Evolutionary conservation across 2,888 invertebrate species (phyloP).

Genomic region (Hydroisotoma schaefferi): DNA sequence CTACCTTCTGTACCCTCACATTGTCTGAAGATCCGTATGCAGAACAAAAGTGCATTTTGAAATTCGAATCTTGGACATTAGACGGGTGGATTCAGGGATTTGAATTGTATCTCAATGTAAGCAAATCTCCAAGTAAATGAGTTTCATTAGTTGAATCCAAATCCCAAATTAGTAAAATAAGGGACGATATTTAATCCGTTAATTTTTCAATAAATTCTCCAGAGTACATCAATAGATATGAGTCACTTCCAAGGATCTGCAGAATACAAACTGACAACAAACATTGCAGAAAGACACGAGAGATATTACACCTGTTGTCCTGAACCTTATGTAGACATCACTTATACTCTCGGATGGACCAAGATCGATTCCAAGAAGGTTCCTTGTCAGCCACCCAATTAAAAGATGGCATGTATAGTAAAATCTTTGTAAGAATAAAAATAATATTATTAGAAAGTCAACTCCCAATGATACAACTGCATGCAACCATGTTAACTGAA

Average conservation of each 20-base stretch:
- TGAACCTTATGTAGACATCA: conserved; percentile 35
- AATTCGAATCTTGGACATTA: conserved; percentile 40
- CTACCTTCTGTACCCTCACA: conserved; percentile 28
- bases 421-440: too few species aligned
- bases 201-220: too few species aligned
- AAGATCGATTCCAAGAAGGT: background rate
- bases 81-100: too few species aligned
- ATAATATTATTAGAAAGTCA: too few species aligned
- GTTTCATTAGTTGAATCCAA: too few species aligned
- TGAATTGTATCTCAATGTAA: too few species aligned
- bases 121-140: background rate
- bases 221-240: background rate
- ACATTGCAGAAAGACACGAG: conserved; percentile 7
- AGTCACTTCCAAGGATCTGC: background rate
- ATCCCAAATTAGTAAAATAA: too few species aligned
- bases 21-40: conserved; percentile 23
- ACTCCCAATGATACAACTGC: too few species aligned
- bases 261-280: conserved; percentile 3
- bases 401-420: too few species aligned
- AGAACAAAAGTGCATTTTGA: conserved; percentile 32
- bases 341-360: conserved; percentile 19
- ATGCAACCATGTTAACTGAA: too few species aligned
- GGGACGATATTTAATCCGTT: too few species aligned
- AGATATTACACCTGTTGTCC: conserved; percentile 37
- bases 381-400: too few species aligned